Base-by-base conservation (phyloP, 2,113 vertebrate genomes). In the Condylura cristata region DNA sequence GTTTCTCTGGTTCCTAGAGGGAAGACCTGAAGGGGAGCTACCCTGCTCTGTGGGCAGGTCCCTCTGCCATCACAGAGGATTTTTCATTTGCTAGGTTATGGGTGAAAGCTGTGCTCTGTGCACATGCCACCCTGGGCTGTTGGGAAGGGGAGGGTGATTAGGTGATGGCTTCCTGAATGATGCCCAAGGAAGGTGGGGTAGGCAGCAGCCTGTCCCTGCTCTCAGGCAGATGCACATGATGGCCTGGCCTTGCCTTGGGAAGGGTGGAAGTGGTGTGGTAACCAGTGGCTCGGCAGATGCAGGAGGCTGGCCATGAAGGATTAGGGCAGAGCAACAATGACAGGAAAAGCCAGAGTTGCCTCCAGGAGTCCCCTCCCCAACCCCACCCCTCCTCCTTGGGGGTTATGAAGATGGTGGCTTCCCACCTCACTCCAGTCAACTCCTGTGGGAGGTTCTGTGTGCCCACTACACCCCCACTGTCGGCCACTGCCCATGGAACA, bases 81-180 rank as follows among this genome's bases (percentile, higher is more conserved):
- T 80, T 95, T 86, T 87, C 46, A 60, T 58, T 89, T 34, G 13
- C 20, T 17, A 51, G 34, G 85, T 60, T 71, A 7, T 83, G 37
- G 93, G n/a, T 70, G 41, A 68, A 83, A 85, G 34, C 13, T 48
- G n/a, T 53, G 56, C 74, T 89, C 74, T 80, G 41, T 37, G 88
- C 18, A 76, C 7, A 53, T 4, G 22, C 14, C 28, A 60, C 41
- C 24, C 39, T 10, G 6, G 46, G 44, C 58, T 37, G 8, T 58
- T 17, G 37, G 46, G 46, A 46, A 61, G 34, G 13, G 39, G 11
- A 78, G 68, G 14, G 20, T 39, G 28, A 61, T 32, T 32, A 8
- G 8, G 5, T 78, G 37, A 63, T 8, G n/a, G 28, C 34, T 61
- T 70, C 37, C 80, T 11, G 63, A 74, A 76, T 51, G 16, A 13